Evolutionary conservation across 2,888 invertebrate species (phyloP).

Genomic region (Latheticus oryzae): DNA sequence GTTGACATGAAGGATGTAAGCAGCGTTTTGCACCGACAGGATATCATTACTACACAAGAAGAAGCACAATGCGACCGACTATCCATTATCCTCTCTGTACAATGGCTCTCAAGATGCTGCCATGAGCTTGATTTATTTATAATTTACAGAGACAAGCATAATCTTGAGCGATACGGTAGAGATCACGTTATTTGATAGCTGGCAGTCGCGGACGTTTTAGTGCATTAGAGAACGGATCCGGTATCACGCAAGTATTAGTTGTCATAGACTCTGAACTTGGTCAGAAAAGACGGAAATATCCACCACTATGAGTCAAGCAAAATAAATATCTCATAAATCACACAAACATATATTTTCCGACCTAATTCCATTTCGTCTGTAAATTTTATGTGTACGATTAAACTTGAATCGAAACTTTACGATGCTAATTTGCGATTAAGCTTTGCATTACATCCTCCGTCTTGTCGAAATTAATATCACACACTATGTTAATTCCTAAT

Average conservation of each 20-base stretch:
- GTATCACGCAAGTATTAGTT: conserved; percentile 17
- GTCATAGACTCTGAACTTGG: conserved; percentile 2
- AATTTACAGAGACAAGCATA: conserved; percentile 42
- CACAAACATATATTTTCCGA: too few species aligned
- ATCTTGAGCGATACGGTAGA: conserved; percentile 25
- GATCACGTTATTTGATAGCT: conserved; percentile 35
- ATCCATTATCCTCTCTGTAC: conserved; percentile 45
- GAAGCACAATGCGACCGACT: conserved; percentile 45
- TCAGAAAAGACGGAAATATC: conserved; percentile 11
- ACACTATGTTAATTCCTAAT: conserved; percentile 24
- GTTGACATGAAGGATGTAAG: conserved; percentile 27
- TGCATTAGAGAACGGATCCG: conserved; percentile 34
- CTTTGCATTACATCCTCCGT: background rate
- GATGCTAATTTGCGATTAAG: background rate
- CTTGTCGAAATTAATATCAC: conserved; percentile 10
- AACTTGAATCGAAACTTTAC: conserved; percentile 1
- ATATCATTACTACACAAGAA: conserved; percentile 47
- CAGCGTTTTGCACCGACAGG: conserved; percentile 41
- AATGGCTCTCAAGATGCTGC: conserved; percentile 42
- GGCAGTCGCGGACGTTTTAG: conserved; percentile 31
- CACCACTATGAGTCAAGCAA: too few species aligned
- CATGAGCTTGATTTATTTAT: conserved; percentile 45
- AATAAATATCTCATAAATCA: too few species aligned
- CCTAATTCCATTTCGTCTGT: too few species aligned
- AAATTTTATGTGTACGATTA: too few species aligned